Conservation (phyloP, 2,797 vertebrate genomes). For the Cottoperca gobio region DNA sequence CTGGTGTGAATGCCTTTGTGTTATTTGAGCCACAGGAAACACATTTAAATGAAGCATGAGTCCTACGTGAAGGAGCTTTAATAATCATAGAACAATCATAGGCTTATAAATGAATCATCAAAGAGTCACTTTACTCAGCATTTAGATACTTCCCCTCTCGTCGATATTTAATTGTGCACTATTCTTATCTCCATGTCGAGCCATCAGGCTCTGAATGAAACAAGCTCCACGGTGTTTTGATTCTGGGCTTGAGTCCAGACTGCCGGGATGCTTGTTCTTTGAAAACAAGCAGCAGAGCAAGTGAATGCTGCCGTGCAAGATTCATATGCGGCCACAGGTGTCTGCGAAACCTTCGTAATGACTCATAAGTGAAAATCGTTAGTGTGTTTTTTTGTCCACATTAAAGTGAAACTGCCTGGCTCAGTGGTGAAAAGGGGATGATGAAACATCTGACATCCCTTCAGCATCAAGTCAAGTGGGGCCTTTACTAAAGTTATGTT, state of each 20-base stretch:
- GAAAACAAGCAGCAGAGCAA: constrained; percentile 1
- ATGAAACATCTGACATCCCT: neutral
- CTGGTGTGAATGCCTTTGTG: neutral
- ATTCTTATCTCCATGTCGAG: neutral
- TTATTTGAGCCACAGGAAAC: neutral
- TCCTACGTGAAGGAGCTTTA: neutral
- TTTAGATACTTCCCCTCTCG: neutral
- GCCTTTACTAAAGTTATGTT: neutral
- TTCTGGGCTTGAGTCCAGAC: constrained; percentile 2
- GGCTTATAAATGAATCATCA: neutral
- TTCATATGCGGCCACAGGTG: neutral
- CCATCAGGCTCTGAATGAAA: neutral
- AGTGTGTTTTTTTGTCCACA: neutral
- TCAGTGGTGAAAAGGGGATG: neutral
- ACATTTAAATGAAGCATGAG: neutral
- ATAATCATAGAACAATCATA: neutral
- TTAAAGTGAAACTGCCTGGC: neutral
- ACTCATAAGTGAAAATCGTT: neutral
- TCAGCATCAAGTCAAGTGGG: neutral
- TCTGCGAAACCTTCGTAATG: neutral
- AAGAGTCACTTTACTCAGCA: neutral
- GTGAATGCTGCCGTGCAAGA: constrained; percentile 43
- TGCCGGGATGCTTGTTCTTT: neutral
- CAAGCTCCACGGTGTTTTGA: neutral
- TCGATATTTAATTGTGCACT: neutral